A percentile compares a stretch with the other conserved stretches of the same genome.
These are phyloP conservation scores for Periophthalmus magnuspinnatus DNA, from an alignment of 2,797 vertebrate species.

Conservation along the genomic window DNA sequence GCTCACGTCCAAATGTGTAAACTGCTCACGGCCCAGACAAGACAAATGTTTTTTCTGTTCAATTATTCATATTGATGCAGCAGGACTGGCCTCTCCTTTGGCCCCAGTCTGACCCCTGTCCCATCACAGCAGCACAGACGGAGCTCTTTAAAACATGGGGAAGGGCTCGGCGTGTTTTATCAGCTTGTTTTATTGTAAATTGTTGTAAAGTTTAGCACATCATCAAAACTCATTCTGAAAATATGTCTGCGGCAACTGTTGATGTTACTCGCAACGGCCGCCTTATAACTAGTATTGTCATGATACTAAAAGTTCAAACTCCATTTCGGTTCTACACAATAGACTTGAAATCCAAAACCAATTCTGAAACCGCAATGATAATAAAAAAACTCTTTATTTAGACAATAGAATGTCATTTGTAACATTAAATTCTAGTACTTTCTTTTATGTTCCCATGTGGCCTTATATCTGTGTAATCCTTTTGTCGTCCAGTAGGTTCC, in stretches of 20 bases:
- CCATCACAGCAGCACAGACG: neutral
- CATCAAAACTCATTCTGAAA: neutral
- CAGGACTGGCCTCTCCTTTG: neutral
- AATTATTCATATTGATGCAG: conserved; percentile 1
- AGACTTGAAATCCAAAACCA: too few species aligned
- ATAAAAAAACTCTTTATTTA: too few species aligned
- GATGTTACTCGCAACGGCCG: too few species aligned
- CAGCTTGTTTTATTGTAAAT: neutral
- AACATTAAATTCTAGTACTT: too few species aligned
- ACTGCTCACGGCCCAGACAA: neutral
- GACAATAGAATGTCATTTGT: too few species aligned
- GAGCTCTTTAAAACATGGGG: neutral
- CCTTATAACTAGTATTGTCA: too few species aligned
- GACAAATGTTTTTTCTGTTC: neutral
- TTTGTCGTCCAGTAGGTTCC: too few species aligned
- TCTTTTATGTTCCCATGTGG: too few species aligned
- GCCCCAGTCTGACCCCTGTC: neutral
- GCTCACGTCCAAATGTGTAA: neutral
- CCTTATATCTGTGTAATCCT: too few species aligned
- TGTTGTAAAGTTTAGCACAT: neutral
- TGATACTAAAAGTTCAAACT: too few species aligned
- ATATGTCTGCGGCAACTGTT: neutral
- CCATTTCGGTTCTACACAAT: too few species aligned
- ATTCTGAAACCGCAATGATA: too few species aligned
- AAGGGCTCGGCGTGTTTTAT: neutral